A percentile compares a stretch with the other conserved stretches of the same genome.
phyloP scores from a whole-genome alignment of 2,797 vertebrate genomes.

The Peromyscus aztecus region DNA sequence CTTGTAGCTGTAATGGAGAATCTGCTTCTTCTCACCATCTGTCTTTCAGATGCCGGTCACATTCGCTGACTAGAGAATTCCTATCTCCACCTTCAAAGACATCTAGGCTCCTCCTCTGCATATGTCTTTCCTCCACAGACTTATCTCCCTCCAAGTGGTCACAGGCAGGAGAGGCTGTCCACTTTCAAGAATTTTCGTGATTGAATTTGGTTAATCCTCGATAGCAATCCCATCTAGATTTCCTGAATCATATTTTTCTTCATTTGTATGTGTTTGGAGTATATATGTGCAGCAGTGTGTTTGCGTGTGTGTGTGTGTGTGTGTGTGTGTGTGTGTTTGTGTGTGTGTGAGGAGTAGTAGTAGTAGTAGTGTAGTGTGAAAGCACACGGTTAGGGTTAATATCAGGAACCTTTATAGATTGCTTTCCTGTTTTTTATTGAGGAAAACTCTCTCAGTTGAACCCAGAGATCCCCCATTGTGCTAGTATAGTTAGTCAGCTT shows the following conservation, averaged over 20 bases:
- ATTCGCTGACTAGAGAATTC: neutral
- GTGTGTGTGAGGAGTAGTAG: neutral
- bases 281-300: neutral
- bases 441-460: neutral
- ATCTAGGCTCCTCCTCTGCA: neutral
- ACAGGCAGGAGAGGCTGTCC: neutral
- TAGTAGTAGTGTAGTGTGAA: neutral
- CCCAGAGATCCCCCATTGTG: neutral
- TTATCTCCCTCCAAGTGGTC: neutral
- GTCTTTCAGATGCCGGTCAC: neutral
- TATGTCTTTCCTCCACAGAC: neutral
- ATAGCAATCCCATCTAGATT: neutral
- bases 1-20: neutral
- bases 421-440: neutral
- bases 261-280: neutral
- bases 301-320: neutral
- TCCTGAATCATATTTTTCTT: neutral
- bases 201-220: neutral
- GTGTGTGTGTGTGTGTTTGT: neutral
- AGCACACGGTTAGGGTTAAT: no score
- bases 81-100: neutral
- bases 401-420: neutral
- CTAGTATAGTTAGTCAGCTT: no score
- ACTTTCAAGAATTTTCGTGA: neutral
- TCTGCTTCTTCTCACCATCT: neutral